phyloP scores from a whole-genome alignment of 1,140 invertebrate species.

The Drosophila malerkotliana region DNA sequence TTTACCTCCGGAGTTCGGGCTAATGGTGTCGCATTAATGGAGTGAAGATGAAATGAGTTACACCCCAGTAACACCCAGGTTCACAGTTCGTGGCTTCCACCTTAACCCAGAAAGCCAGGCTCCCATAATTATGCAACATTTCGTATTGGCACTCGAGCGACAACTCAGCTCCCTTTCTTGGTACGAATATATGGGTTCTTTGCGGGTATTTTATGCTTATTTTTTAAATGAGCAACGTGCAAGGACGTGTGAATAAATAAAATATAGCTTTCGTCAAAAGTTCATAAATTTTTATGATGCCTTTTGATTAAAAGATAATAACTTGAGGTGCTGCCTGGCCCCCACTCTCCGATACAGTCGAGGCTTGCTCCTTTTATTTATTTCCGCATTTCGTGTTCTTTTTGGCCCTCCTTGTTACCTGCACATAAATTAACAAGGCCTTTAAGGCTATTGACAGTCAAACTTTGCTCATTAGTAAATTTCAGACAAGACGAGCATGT shows the following conservation, averaged over 20 bases:
- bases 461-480: constrained; percentile 80
- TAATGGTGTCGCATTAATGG: constrained; percentile 56
- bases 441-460: constrained; percentile 45
- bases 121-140: constrained; percentile 76
- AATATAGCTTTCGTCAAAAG: constrained; percentile 38
- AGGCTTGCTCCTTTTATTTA: constrained; percentile 2
- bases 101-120: constrained; percentile 53
- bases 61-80: not conserved
- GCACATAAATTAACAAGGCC: constrained; percentile 58
- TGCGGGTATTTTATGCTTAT: not conserved
- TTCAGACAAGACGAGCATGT: constrained; percentile 59
- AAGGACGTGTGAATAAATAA: constrained; percentile 54
- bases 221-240: constrained; percentile 62
- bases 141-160: constrained; percentile 42
- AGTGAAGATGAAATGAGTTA: constrained; percentile 32
- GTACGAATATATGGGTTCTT: not conserved
- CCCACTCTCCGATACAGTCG: not conserved
- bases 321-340: constrained; percentile 9
- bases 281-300: constrained; percentile 75
- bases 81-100: constrained; percentile 15
- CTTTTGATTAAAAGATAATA: constrained; percentile 70
- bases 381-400: constrained; percentile 16
- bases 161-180: constrained; percentile 24
- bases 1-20: constrained; percentile 15
- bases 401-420: constrained; percentile 52